Percentiles rank a stretch among this genome's conserved stretches.
Conservation (phyloP, 2,888 invertebrate genomes). For the Axea sp. region DNA sequence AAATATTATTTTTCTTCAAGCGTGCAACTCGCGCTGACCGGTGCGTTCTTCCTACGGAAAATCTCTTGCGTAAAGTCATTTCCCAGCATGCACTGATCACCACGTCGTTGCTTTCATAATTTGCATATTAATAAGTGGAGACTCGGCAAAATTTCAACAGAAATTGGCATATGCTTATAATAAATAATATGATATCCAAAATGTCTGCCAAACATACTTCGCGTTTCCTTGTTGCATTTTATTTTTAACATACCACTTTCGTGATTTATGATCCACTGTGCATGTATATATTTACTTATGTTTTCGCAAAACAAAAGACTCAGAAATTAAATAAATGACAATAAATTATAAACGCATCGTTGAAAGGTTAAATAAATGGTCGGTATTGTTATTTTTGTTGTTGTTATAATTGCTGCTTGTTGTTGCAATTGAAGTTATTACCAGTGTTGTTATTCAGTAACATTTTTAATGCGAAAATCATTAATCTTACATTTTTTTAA, state of each 20-base stretch:
- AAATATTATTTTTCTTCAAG: conserved; percentile 37
- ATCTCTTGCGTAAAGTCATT: too few relatives aligned
- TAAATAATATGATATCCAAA: conserved; percentile 20
- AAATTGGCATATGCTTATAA: conserved; percentile 33
- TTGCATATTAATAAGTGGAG: conserved; percentile 57
- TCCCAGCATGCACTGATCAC: too few relatives aligned
- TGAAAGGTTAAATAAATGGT: too few relatives aligned
- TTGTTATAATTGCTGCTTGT: too few relatives aligned
- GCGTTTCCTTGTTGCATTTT: conserved; percentile 25
- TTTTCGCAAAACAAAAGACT: conserved; percentile 19
- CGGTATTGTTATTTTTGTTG: too few relatives aligned
- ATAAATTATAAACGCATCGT: too few relatives aligned
- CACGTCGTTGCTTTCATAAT: conserved; percentile 30
- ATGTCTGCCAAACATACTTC: conserved; percentile 28
- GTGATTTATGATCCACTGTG: conserved; percentile 4
- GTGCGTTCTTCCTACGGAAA: too few relatives aligned
- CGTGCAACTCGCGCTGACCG: neutral
- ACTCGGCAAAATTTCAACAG: conserved; percentile 61
- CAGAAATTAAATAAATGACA: neutral
- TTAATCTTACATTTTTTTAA: too few relatives aligned
- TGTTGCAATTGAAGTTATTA: too few relatives aligned
- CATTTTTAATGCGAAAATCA: too few relatives aligned
- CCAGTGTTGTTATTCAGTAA: too few relatives aligned
- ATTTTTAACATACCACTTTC: conserved; percentile 28
- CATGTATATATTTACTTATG: conserved; percentile 16